Conservation (phyloP, 2,888 invertebrate species). For the Tinea pellionella region DNA sequence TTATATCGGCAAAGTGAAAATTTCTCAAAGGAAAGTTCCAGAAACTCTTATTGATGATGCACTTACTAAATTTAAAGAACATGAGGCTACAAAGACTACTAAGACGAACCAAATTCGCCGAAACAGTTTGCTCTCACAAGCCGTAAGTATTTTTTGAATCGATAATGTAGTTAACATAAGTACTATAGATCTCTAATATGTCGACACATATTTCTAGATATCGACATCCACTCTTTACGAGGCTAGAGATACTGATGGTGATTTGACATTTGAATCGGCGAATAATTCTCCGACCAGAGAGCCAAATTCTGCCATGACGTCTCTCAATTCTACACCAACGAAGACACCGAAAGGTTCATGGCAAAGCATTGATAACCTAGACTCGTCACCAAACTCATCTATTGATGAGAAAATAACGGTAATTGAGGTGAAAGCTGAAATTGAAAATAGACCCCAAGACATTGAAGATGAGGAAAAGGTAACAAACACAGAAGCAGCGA, state of each 20-base stretch:
- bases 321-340: too few relatives aligned
- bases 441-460: too few relatives aligned
- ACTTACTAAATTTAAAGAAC: constrained; percentile 82
- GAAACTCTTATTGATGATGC: constrained; percentile 93
- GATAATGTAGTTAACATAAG: background rate
- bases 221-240: constrained; percentile 35
- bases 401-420: too few relatives aligned
- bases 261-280: background rate
- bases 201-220: constrained; percentile 36
- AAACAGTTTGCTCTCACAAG: constrained; percentile 53
- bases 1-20: constrained; percentile 91
- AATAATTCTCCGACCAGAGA: too few relatives aligned
- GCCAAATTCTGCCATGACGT: too few relatives aligned
- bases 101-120: constrained; percentile 38
- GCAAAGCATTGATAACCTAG: too few relatives aligned
- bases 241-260: background rate
- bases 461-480: too few relatives aligned
- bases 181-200: background rate
- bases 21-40: constrained; percentile 87
- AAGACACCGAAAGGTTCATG: too few relatives aligned
- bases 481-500: too few relatives aligned
- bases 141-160: constrained; percentile 29
- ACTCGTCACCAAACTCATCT: too few relatives aligned
- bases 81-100: constrained; percentile 79
- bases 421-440: too few relatives aligned